A percentile compares a stretch with the other conserved stretches of the same genome.
These are phyloP conservation scores for Brachyistius frenatus DNA, from an alignment of 2,113 vertebrate genomes.

Conservation along the genomic window DNA sequence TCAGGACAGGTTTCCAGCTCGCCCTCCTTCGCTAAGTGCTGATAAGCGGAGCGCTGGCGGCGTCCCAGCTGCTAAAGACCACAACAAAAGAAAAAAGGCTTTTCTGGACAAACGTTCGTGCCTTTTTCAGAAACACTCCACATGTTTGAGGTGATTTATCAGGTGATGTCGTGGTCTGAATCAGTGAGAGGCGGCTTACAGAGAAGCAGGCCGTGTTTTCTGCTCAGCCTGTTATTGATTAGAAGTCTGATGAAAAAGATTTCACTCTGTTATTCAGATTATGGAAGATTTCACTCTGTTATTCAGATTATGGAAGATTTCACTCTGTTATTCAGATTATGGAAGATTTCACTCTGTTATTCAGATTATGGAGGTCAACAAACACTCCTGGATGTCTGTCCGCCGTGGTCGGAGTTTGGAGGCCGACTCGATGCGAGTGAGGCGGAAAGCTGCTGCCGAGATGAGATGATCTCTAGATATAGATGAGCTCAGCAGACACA, in stretches of 20 bases:
- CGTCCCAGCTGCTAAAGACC: conserved; percentile 57
- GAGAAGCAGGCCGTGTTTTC: not conserved
- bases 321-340: not conserved
- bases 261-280: no score
- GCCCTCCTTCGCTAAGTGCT: conserved; percentile 65
- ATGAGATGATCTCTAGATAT: conserved; percentile 29
- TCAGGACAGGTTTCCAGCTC: conserved; percentile 64
- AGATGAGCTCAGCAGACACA: conserved; percentile 64
- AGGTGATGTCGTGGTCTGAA: conserved; percentile 25
- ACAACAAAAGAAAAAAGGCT: conserved; percentile 66
- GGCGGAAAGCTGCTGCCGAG: conserved; percentile 33
- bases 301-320: conserved; percentile 9
- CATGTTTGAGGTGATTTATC: conserved; percentile 58
- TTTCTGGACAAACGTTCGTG: conserved; percentile 36
- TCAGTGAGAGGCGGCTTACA: conserved; percentile 16
- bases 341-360: no score
- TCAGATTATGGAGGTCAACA: not conserved
- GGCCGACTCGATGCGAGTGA: conserved; percentile 38
- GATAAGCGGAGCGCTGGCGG: conserved; percentile 73
- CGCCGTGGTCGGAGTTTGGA: conserved; percentile 20
- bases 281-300: no score
- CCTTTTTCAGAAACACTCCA: conserved; percentile 58
- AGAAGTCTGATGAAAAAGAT: conserved; percentile 30
- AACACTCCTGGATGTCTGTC: conserved; percentile 29
- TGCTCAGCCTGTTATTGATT: conserved; percentile 22